Base-by-base conservation (phyloP, 2,888 invertebrate species). In the Zhengitettix transpicula region DNA sequence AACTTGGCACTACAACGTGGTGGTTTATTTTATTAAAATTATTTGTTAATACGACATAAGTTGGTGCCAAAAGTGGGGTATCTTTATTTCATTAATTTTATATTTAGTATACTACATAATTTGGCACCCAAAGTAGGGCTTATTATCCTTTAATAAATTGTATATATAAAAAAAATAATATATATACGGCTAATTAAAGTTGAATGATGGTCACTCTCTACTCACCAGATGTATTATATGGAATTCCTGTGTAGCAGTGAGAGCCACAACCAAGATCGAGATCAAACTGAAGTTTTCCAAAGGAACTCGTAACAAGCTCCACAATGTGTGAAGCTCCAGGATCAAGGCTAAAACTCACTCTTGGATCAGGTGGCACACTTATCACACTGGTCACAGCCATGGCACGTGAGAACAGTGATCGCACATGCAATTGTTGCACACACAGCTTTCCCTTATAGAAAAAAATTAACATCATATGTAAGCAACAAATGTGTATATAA, bases 171-270 rank as follows among this genome's bases (percentile, higher is more conserved):
- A n/a, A n/a, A n/a, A n/a, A n/a, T n/a, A n/a, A n/a, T n/a, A n/a
- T n/a, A n/a, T n/a, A n/a, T n/a, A n/a, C n/a, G n/a, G n/a, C n/a
- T n/a, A n/a, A n/a, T n/a, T n/a, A n/a, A n/a, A n/a, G n/a, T n/a
- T n/a, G n/a, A n/a, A n/a, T n/a, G n/a, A n/a, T n/a, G n/a, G n/a
- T 28, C 28, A 28, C 28, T 28, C 28, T 41, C n/a, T 56, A 64
- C 70, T 67, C 72, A 87, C 88, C 83, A 66, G 81, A 77, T 56
- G 81, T 76, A 66, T 80, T 77, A 17, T 83, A 71, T 58, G 82
- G 78, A 62, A 91, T 78, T 11, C 90, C 89, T 52, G 86, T 78
- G 74, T 90, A 92, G 74, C 90, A 91, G 68, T 80, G 76, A 55
- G 82, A 81, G 65, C 73, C 77, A 74, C 93, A 95, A 61, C 80